Evolutionary conservation across 2,888 invertebrate species (phyloP).

Genomic region (Cosmia trapezina): DNA sequence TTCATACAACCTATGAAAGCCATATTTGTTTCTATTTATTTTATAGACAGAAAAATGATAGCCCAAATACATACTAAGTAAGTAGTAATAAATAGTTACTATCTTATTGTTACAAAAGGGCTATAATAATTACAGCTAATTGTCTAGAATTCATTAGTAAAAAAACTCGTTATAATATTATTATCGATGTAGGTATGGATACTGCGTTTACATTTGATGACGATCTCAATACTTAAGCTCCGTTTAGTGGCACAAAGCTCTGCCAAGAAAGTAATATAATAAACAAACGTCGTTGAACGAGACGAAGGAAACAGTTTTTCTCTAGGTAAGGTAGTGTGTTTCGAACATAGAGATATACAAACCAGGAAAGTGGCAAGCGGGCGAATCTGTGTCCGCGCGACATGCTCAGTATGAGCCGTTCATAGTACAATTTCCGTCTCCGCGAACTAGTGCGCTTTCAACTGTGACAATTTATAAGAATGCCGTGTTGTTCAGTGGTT

Average conservation of each 20-base stretch:
- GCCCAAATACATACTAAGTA: background rate
- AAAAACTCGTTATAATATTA: background rate
- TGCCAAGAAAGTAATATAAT: background rate
- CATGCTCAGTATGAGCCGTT: too few species aligned
- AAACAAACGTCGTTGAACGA: background rate
- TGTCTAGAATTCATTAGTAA: background rate
- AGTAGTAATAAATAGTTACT: too few species aligned
- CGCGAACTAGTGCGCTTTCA: too few species aligned
- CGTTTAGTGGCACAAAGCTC: background rate
- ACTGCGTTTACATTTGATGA: background rate
- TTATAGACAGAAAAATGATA: background rate
- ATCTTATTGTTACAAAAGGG: background rate
- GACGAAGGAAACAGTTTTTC: background rate
- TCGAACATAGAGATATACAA: too few species aligned
- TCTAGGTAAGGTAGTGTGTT: background rate
- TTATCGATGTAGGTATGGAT: background rate
- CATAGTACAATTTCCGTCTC: too few species aligned
- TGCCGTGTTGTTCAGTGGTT: too few species aligned
- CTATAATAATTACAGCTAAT: background rate
- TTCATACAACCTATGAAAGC: background rate
- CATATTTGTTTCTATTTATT: background rate
- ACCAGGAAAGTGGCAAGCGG: too few species aligned
- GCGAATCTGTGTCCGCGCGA: too few species aligned
- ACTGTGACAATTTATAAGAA: too few species aligned
- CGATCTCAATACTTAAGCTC: background rate